Conservation (phyloP, 1,140 invertebrate species). For the Heliconius melpomene region DNA sequence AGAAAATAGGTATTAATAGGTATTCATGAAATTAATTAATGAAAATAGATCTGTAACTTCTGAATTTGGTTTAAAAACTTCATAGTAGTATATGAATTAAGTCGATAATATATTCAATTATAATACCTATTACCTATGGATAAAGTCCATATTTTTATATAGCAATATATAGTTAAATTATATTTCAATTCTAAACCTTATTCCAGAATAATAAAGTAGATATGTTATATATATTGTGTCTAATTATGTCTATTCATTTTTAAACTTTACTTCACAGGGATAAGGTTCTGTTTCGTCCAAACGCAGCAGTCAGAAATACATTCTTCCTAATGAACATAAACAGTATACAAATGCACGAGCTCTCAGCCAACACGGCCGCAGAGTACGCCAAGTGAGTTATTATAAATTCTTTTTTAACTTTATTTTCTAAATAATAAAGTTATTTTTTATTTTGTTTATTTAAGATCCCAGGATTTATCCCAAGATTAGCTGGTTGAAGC, state of each 20-base stretch:
- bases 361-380: conserved; percentile 63
- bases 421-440: background rate
- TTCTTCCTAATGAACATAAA: conserved; percentile 80
- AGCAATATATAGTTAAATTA: too few relatives aligned
- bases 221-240: background rate
- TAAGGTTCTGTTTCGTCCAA: conserved; percentile 74
- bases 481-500: too few relatives aligned
- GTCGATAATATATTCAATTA: background rate
- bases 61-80: too few relatives aligned
- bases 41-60: too few relatives aligned
- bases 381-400: conserved; percentile 73
- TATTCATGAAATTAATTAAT: too few relatives aligned
- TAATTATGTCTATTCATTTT: background rate
- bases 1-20: background rate
- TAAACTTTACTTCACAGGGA: conserved; percentile 52
- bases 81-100: too few relatives aligned
- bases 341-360: conserved; percentile 77
- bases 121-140: background rate
- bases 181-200: too few relatives aligned
- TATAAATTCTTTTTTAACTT: background rate
- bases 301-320: conserved; percentile 74
- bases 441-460: too few relatives aligned
- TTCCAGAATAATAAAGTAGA: too few relatives aligned
- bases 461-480: too few relatives aligned
- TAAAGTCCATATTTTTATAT: too few relatives aligned